phyloP scores from a whole-genome alignment of 1,140 invertebrate species.

The Mactra quadrangularis region DNA sequence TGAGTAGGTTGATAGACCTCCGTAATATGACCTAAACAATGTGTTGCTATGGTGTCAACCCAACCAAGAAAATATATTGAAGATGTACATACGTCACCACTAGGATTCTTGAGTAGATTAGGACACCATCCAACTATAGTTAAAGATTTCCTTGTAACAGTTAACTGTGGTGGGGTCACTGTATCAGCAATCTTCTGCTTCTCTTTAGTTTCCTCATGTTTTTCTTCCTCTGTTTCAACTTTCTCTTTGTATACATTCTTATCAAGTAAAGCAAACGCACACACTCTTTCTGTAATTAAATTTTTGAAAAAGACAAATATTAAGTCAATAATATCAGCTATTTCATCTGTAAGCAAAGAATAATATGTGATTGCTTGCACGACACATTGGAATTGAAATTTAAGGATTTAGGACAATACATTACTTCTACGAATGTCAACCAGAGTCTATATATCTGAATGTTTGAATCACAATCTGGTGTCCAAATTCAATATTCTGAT shows the following conservation, averaged over 20 bases:
- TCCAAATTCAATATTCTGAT: too few species aligned
- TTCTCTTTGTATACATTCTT: constrained; percentile 63
- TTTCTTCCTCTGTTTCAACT: constrained; percentile 21
- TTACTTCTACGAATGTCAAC: too few species aligned
- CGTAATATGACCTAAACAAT: too few species aligned
- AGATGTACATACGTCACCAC: constrained; percentile 71
- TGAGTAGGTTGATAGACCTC: too few species aligned
- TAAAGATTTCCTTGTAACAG: constrained; percentile 64
- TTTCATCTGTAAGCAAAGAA: too few species aligned
- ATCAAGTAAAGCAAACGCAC: constrained; percentile 73
- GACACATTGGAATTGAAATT: too few species aligned
- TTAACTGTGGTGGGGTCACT: constrained; percentile 53
- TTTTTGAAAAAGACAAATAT: neutral
- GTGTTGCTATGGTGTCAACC: too few species aligned
- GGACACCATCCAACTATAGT: constrained; percentile 74
- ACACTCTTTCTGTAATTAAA: constrained; percentile 56
- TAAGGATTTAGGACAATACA: constrained; percentile 35
- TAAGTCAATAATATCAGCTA: constrained; percentile 1
- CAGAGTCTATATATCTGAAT: too few species aligned
- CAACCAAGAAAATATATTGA: too few species aligned
- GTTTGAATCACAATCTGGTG: too few species aligned
- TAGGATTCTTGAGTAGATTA: constrained; percentile 73
- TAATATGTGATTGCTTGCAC: too few species aligned
- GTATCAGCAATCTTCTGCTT: constrained; percentile 66
- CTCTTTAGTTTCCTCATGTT: constrained; percentile 47